phyloP scores from a whole-genome alignment of 2,888 invertebrate species.

The Lycaena phlaeas region DNA sequence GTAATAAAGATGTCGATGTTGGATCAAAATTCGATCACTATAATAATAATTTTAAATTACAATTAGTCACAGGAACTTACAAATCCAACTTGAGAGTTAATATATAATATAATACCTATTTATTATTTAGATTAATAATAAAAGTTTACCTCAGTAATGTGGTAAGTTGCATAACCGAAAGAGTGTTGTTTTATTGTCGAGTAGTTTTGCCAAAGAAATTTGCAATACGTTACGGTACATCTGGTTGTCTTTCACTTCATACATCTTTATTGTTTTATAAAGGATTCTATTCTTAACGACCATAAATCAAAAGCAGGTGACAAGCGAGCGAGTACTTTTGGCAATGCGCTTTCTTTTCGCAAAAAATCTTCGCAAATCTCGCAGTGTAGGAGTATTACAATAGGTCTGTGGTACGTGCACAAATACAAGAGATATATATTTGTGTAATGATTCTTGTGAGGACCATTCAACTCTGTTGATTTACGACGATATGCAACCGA shows the following conservation, averaged over 20 bases:
- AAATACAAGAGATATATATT: slow-evolving; percentile 68
- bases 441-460: slow-evolving; percentile 69
- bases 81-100: too few relatives aligned
- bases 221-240: neutral
- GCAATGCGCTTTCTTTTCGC: slow-evolving; percentile 55
- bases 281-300: slow-evolving; percentile 5
- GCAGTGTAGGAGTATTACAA: slow-evolving; percentile 35
- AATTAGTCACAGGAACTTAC: too few relatives aligned
- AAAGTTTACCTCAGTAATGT: too few relatives aligned
- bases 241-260: neutral
- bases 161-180: too few relatives aligned
- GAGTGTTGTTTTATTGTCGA: too few relatives aligned
- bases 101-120: too few relatives aligned
- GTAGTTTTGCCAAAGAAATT: too few relatives aligned
- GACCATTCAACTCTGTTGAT: slow-evolving; percentile 61
- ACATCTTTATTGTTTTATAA: neutral
- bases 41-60: too few relatives aligned
- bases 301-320: slow-evolving; percentile 41
- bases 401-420: slow-evolving; percentile 51
- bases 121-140: too few relatives aligned
- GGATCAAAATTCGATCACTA: too few relatives aligned
- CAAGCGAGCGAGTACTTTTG: slow-evolving; percentile 34
- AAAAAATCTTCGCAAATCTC: slow-evolving; percentile 34
- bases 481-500: slow-evolving; percentile 65
- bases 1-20: too few relatives aligned